Base-by-base conservation (phyloP, 2,113 vertebrate species). In the Xenopus borealis region DNA sequence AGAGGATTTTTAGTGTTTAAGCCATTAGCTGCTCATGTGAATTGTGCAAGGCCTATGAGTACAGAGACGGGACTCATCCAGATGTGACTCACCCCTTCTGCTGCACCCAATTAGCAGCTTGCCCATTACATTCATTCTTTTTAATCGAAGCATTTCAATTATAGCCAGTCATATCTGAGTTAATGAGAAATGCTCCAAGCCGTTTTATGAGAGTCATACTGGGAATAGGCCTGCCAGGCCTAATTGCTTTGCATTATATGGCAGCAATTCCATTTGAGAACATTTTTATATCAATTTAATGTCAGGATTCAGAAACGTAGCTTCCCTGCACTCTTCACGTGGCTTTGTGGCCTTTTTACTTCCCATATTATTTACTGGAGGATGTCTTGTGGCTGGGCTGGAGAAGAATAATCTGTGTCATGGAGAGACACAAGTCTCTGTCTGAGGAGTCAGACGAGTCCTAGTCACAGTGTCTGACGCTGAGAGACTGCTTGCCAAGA, bases 31-130 rank as follows among this genome's bases (percentile, higher is more conserved):
- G 1, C 63, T 79, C 80, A 76, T 7, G 70, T 81, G 79, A 79
- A 64, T 71, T 81, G 71, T 73, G 67, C 66, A 83, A 67, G 83
- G 47, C 55, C 84, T 85, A 82, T 72, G 77, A 55, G 14, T 50
- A 27, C 44, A 53, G 12, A 50, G 66, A 75, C 27, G 78, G 77
- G 66, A 67, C 57, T 70, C 33, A 80, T 77, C 68, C 72, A 67
- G 64, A 67, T n/a, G 2, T 57, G 75, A 14, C 79, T 77, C 76
- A 74, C 76, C 71, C 71, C 52, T 71, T 40, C 59, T 76, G 53
- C 73, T 83, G 75, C 81, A 74, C 73, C 82, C 74, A 83, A 80
- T 75, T 82, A 17, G n/a, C 63, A 77, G 19, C 72, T 80, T 82
- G 85, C 67, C 78, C 8, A 80, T 20, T 83, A 67, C 62, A 14